A percentile compares a stretch with the other conserved stretches of the same genome.
Conservation (phyloP, 1,140 invertebrate species). For the Drosophila pandora region DNA sequence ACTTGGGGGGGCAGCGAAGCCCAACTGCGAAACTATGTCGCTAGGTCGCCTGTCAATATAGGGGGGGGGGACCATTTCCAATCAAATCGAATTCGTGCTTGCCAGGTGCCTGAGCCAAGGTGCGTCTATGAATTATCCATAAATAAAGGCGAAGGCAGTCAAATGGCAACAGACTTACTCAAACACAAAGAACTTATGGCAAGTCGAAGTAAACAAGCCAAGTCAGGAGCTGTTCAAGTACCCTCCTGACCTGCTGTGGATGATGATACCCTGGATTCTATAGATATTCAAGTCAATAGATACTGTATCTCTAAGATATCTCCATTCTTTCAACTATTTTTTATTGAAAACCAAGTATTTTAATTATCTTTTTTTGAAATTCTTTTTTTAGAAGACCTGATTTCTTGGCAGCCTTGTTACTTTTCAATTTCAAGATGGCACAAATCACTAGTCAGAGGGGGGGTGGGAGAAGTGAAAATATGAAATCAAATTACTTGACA, state of each 20-base stretch:
- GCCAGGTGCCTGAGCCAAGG: conserved; percentile 58
- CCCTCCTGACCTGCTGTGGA: conserved; percentile 21
- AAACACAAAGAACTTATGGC: conserved; percentile 51
- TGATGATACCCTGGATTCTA: conserved; percentile 22
- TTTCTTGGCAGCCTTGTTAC: conserved; percentile 28
- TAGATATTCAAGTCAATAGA: no score
- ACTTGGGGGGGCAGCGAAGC: conserved; percentile 66
- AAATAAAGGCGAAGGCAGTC: conserved; percentile 61
- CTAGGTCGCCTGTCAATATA: conserved; percentile 64
- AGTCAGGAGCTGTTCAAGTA: conserved; percentile 8
- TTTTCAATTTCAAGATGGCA: conserved; percentile 43
- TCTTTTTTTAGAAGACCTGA: conserved; percentile 24
- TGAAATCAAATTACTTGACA: conserved; percentile 55
- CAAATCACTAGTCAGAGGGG: conserved; percentile 4
- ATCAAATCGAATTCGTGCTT: conserved; percentile 56
- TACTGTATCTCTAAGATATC: no score
- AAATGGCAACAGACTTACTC: conserved; percentile 59
- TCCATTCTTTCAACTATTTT: no score
- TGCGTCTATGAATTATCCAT: conserved; percentile 74
- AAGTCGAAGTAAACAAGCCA: conserved; percentile 56
- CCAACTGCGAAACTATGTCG: conserved; percentile 72
- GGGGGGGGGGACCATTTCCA: conserved; percentile 20
- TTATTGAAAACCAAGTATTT: no score
- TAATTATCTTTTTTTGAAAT: no score
- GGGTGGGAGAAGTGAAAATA: conserved; percentile 18